These are phyloP conservation scores for Lysandra bellargus DNA, from an alignment of 2,888 invertebrate species.

Conservation along the genomic window DNA sequence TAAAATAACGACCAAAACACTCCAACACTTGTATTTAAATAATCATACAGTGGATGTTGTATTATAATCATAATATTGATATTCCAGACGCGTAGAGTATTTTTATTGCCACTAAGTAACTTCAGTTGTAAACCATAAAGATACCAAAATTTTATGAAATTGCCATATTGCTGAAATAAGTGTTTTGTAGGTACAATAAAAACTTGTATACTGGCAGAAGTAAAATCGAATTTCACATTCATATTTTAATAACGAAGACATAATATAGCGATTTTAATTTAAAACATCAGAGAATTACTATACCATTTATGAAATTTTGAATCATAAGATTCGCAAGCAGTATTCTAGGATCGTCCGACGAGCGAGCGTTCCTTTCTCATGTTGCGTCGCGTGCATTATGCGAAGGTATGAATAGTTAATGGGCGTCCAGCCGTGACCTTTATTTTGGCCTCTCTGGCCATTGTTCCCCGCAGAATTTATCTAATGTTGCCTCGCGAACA, in stretches of 20 bases:
- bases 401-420: conserved; percentile 73
- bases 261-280: neutral
- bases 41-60: neutral
- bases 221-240: no score
- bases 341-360: neutral
- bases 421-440: conserved; percentile 66
- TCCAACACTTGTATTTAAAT: neutral
- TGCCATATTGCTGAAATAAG: no score
- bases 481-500: conserved; percentile 55
- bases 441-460: conserved; percentile 63
- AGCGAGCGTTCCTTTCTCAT: conserved; percentile 20
- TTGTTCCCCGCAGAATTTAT: conserved; percentile 62
- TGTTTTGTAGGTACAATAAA: no score
- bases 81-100: neutral
- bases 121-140: no score
- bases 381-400: conserved; percentile 60
- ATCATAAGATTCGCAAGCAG: neutral
- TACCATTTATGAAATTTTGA: neutral
- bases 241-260: neutral
- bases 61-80: neutral
- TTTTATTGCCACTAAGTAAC: neutral
- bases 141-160: no score
- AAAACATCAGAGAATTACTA: neutral
- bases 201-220: no score
- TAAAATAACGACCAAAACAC: conserved; percentile 24